Conservation (phyloP, 2,797 vertebrate genomes). For the Discoglossus pictus region DNA sequence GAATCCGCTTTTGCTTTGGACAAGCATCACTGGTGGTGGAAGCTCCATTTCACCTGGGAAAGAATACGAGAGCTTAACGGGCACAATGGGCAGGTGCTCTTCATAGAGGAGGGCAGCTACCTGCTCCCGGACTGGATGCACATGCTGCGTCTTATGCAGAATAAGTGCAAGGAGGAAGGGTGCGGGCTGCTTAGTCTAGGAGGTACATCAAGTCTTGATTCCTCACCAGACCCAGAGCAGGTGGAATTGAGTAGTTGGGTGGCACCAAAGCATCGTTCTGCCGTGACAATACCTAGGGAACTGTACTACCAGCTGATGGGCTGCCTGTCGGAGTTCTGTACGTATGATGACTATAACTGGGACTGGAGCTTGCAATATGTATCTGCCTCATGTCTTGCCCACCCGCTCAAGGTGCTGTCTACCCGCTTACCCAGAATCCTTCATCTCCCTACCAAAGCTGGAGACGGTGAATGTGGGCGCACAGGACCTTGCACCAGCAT, state of each 20-base stretch:
- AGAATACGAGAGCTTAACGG: conserved; percentile 68
- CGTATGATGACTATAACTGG: conserved; percentile 84
- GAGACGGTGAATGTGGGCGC: conserved; percentile 55
- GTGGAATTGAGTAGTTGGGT: conserved; percentile 70
- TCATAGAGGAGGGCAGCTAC: conserved; percentile 79
- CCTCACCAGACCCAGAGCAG: conserved; percentile 53
- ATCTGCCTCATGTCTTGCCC: conserved; percentile 74
- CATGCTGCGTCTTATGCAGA: conserved; percentile 67
- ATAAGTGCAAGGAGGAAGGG: conserved; percentile 57
- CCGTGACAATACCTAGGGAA: conserved; percentile 72
- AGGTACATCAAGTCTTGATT: not conserved
- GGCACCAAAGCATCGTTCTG: conserved; percentile 76
- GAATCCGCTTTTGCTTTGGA: conserved; percentile 74
- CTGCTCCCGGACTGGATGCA: conserved; percentile 74
- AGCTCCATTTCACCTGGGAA: conserved; percentile 80
- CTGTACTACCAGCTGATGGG: conserved; percentile 80
- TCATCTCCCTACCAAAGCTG: conserved; percentile 48
- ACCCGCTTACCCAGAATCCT: conserved; percentile 71
- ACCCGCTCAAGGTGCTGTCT: conserved; percentile 71
- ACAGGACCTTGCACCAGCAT: conserved; percentile 22
- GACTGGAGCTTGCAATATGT: conserved; percentile 81
- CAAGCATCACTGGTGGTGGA: conserved; percentile 86
- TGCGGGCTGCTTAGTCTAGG: conserved; percentile 60
- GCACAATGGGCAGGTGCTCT: conserved; percentile 66
- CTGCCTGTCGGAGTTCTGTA: conserved; percentile 73